phyloP scores from a whole-genome alignment of 2,888 invertebrate species.

The Rhingia rostrata region DNA sequence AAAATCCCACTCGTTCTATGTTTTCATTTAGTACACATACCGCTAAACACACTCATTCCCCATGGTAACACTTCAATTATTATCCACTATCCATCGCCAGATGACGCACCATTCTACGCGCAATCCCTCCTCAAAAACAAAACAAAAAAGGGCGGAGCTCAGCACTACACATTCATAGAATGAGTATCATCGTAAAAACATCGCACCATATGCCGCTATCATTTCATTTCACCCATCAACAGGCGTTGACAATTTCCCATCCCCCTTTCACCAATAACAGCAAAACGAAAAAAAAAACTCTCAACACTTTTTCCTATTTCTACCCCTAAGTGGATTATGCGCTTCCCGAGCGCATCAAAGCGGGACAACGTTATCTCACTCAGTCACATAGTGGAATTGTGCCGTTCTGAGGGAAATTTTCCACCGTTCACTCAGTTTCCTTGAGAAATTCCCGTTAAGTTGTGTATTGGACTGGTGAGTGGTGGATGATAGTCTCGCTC shows the following conservation, averaged over 20 bases:
- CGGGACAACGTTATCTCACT: slow-evolving; percentile 45
- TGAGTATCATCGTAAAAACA: slow-evolving; percentile 47
- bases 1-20: slow-evolving; percentile 54
- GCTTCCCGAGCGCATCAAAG: slow-evolving; percentile 27
- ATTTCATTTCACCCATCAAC: slow-evolving; percentile 30
- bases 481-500: slow-evolving; percentile 20
- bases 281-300: neutral
- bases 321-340: slow-evolving; percentile 72
- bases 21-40: slow-evolving; percentile 50
- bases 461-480: slow-evolving; percentile 9
- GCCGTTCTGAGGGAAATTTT: slow-evolving; percentile 51
- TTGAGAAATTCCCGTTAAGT: slow-evolving; percentile 57
- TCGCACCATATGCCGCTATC: slow-evolving; percentile 19
- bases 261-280: slow-evolving; percentile 24
- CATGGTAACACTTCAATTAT: slow-evolving; percentile 6
- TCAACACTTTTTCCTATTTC: slow-evolving; percentile 5
- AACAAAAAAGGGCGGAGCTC: slow-evolving; percentile 73
- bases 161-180: neutral
- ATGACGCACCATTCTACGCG: slow-evolving; percentile 30
- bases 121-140: slow-evolving; percentile 60
- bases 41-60: slow-evolving; percentile 8
- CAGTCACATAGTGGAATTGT: slow-evolving; percentile 15
- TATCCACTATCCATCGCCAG: slow-evolving; percentile 27
- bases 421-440: slow-evolving; percentile 64
- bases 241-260: slow-evolving; percentile 67